Evolutionary conservation across 1,140 invertebrate species (phyloP).

Genomic region (Scaptodrosophila lebanonensis): DNA sequence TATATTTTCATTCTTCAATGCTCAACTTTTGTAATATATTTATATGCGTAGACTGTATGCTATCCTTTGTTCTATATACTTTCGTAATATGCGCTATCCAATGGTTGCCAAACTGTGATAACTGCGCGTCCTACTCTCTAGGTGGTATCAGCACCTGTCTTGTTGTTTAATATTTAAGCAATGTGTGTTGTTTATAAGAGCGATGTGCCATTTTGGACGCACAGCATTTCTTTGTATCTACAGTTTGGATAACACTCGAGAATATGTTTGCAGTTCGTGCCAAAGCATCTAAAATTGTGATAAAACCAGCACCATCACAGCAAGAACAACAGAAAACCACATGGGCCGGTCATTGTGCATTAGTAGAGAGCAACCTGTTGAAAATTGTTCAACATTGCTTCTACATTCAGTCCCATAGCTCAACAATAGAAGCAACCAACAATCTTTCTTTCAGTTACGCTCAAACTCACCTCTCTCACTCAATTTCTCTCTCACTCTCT

Average conservation of each 20-base stretch:
- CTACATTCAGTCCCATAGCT: no score
- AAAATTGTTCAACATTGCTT: no score
- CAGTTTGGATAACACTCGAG: slow-evolving; percentile 27
- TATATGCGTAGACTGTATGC: slow-evolving; percentile 29
- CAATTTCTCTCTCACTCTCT: slow-evolving; percentile 19
- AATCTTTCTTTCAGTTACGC: slow-evolving; percentile 17
- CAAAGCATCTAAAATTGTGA: no score
- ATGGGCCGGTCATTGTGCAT: slow-evolving; percentile 57
- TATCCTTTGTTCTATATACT: slow-evolving; percentile 2
- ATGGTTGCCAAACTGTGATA: slow-evolving; percentile 31
- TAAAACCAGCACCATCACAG: no score
- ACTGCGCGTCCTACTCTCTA: slow-evolving; percentile 36
- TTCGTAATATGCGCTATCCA: slow-evolving; percentile 9
- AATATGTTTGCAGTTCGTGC: no score
- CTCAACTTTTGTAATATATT: slow-evolving; percentile 70
- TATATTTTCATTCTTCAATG: slow-evolving; percentile 11
- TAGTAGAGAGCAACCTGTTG: slow-evolving; percentile 32
- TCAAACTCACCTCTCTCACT: slow-evolving; percentile 24
- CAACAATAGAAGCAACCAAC: no score
- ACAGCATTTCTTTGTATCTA: slow-evolving; percentile 17
- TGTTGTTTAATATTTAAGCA: slow-evolving; percentile 32
- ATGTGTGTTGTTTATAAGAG: no score
- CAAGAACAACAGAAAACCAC: no score
- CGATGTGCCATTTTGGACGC: slow-evolving; percentile 56
- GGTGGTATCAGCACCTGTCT: slow-evolving; percentile 23